Evolutionary conservation across 2,888 invertebrate genomes (phyloP), one percentile per base, ranked within the genome.

Genomic region (Acrobasis repandana): DNA sequence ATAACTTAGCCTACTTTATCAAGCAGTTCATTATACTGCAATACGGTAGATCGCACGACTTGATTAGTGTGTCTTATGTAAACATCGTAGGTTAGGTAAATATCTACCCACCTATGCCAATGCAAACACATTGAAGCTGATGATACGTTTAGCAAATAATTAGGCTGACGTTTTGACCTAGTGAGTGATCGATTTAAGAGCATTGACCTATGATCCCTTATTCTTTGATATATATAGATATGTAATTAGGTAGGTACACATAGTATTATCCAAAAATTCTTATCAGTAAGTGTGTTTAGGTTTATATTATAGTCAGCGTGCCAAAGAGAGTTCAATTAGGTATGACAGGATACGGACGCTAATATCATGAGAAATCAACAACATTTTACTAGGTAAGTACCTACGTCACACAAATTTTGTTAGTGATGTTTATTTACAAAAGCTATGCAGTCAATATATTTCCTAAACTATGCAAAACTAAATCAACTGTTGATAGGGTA

Each of bases 41-140:
- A 67, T 75, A 77, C 74, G 71, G 74, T 72, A 74, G 69, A 70
- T 74, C 73, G 72, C 67, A 70, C 70, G 73, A 70, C 65, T 65
- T 68, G 72, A 75, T 75, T 74, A 71, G 64, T 60, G 18, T 57
- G 36, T 62, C 68, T 74, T 77, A 77, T 77, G 73, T 76, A 75
- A 79, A 79, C 71, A 68, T 67, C 65, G 65, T 65, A 63, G 61
- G 63, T 66, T 69, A 72, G 71, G 15, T 36, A 43, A n/a, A n/a
- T 43, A 43, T 4, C 43, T 43, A n/a, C 28, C 28, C n/a, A n/a
- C n/a, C n/a, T n/a, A n/a, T n/a, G n/a, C n/a, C n/a, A n/a, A n/a
- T n/a, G 11, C n/a, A n/a, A n/a, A n/a, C n/a, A n/a, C 50, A 67
- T 71, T 67, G 58, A 61, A 64, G 63, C 67, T 59, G 60, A 65